A percentile compares a stretch with the other conserved stretches of the same genome.
Evolutionary conservation across 1,140 invertebrate genomes (phyloP).

Genomic region (Hycleus cichorii): DNA sequence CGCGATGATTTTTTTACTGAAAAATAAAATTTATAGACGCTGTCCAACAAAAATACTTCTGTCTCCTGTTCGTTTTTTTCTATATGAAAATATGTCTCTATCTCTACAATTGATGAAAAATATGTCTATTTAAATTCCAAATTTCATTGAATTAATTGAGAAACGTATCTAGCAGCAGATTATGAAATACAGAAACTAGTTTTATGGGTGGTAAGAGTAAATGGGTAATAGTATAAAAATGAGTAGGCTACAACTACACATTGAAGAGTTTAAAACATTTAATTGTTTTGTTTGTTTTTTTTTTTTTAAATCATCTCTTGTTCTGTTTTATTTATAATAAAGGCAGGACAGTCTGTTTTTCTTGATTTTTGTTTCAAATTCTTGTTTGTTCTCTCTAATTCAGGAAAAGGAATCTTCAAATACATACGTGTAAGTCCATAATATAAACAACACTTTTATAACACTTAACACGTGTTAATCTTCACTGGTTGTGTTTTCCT

Average conservation of each 20-base stretch:
- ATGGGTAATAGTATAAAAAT: slow-evolving; percentile 31
- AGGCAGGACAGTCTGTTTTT: slow-evolving; percentile 33
- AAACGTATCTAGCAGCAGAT: slow-evolving; percentile 33
- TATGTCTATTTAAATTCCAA: slow-evolving; percentile 24
- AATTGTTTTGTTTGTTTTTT: slow-evolving; percentile 20
- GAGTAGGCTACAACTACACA: slow-evolving; percentile 40
- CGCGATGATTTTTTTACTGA: not conserved
- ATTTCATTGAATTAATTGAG: not conserved
- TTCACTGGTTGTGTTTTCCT: too few relatives aligned
- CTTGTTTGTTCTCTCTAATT: too few relatives aligned
- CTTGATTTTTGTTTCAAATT: not conserved
- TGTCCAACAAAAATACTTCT: slow-evolving; percentile 35
- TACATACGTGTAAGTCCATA: too few relatives aligned
- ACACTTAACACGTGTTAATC: too few relatives aligned
- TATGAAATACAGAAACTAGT: slow-evolving; percentile 33
- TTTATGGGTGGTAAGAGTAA: slow-evolving; percentile 11
- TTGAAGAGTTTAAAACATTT: slow-evolving; percentile 37
- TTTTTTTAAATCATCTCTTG: not conserved
- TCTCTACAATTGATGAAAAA: slow-evolving; percentile 38
- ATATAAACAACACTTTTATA: too few relatives aligned
- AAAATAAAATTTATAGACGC: slow-evolving; percentile 5
- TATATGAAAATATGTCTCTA: slow-evolving; percentile 41
- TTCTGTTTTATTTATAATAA: slow-evolving; percentile 3
- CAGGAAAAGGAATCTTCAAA: too few relatives aligned
- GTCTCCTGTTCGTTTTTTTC: slow-evolving; percentile 24